phyloP scores from a whole-genome alignment of 2,888 invertebrate species.

The Hirtodrosophila histrioides region DNA sequence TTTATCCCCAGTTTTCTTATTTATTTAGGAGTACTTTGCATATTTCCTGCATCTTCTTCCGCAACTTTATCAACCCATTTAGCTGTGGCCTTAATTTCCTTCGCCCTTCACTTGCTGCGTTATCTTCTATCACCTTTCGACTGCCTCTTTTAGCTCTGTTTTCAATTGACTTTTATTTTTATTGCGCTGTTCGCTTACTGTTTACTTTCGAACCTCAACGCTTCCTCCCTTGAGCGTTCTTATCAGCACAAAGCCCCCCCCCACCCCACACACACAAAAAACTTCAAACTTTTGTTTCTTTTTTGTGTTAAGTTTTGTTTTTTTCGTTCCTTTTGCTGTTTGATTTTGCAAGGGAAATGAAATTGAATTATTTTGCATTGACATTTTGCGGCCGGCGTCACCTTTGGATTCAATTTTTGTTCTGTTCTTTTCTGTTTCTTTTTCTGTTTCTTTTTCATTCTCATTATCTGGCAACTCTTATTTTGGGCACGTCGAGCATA shows the following conservation, averaged over 20 bases:
- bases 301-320: slow-evolving; percentile 8
- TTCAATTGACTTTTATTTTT: neutral
- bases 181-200: neutral
- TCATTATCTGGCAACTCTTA: slow-evolving; percentile 43
- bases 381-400: slow-evolving; percentile 37
- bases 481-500: slow-evolving; percentile 56
- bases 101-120: slow-evolving; percentile 3
- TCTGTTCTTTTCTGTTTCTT: neutral
- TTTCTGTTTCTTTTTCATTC: slow-evolving; percentile 9
- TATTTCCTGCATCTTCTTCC: slow-evolving; percentile 1
- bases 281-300: slow-evolving; percentile 13
- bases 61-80: slow-evolving; percentile 2
- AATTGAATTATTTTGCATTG: slow-evolving; percentile 59
- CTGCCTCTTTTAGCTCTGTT: slow-evolving; percentile 20
- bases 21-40: slow-evolving; percentile 1
- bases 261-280: neutral
- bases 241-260: slow-evolving; percentile 29
- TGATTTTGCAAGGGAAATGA: slow-evolving; percentile 38
- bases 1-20: neutral
- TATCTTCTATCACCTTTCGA: slow-evolving; percentile 43
- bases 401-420: slow-evolving; percentile 20
- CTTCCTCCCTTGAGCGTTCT: slow-evolving; percentile 3
- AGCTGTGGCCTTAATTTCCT: neutral
- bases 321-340: slow-evolving; percentile 9
- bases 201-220: slow-evolving; percentile 1